These are phyloP conservation scores for Engystomops pustulosus DNA, from an alignment of 2,113 vertebrate genomes.

Conservation along the genomic window DNA sequence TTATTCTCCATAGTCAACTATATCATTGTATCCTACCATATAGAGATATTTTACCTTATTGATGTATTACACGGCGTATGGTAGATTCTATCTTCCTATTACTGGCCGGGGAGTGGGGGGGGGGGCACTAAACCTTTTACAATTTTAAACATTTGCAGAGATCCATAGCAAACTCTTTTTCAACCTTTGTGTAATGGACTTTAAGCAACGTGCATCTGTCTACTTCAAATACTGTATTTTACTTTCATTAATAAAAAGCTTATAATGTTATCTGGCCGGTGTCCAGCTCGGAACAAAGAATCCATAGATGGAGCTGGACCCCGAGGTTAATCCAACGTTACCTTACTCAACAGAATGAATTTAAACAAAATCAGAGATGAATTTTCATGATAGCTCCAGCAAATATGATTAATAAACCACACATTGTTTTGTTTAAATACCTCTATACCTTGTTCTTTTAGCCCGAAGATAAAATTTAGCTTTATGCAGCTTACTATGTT, in stretches of 20 bases:
- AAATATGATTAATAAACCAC: constrained; percentile 72
- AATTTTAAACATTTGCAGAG: constrained; percentile 16
- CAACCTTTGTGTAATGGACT: constrained; percentile 12
- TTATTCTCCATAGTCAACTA: not conserved
- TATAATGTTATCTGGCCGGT: constrained; percentile 70
- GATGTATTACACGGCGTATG: not conserved
- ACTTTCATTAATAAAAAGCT: constrained; percentile 55
- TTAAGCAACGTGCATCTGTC: constrained; percentile 39
- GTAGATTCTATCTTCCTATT: not conserved
- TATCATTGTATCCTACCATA: not conserved
- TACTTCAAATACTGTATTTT: constrained; percentile 45
- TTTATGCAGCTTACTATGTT: constrained; percentile 45
- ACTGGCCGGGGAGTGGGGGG: no score
- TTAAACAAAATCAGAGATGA: constrained; percentile 70
- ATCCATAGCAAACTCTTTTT: constrained; percentile 25
- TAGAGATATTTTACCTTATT: not conserved
- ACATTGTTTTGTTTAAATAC: constrained; percentile 65
- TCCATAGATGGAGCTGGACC: constrained; percentile 67
- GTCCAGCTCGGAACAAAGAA: constrained; percentile 71
- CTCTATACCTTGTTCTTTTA: constrained; percentile 63
- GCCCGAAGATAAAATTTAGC: constrained; percentile 65
- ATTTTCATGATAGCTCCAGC: constrained; percentile 70
- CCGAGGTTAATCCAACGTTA: constrained; percentile 70
- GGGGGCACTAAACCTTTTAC: not conserved
- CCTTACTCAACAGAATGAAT: constrained; percentile 69